Evolutionary conservation across 2,797 vertebrate genomes (phyloP).

Genomic region (Babyrousa celebensis): DNA sequence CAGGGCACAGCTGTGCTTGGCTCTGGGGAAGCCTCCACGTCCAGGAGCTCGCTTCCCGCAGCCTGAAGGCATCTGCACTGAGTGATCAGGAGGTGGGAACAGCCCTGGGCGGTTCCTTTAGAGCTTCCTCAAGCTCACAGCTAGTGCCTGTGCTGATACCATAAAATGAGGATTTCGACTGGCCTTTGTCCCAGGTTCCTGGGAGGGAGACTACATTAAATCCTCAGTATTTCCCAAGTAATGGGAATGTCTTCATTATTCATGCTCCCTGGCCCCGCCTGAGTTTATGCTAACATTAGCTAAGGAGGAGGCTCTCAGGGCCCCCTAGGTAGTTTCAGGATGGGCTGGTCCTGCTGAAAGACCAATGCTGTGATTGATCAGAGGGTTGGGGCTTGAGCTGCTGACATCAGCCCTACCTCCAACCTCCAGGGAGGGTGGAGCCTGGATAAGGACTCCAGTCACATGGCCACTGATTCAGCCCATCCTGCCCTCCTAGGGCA

Average conservation of each 20-base stretch:
- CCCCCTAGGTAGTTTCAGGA: background rate
- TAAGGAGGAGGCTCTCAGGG: too few species aligned
- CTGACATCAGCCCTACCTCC: background rate
- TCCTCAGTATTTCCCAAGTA: background rate
- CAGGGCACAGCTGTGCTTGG: background rate
- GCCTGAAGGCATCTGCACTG: background rate
- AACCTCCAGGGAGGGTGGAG: background rate
- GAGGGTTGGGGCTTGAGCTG: background rate
- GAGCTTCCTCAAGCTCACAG: background rate
- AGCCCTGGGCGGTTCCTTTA: background rate
- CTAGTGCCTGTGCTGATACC: background rate
- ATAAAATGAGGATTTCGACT: background rate
- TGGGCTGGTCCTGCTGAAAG: background rate
- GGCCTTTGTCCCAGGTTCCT: background rate
- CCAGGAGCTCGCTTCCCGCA: background rate
- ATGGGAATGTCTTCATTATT: background rate
- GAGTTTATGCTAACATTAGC: background rate
- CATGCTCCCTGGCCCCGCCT: background rate
- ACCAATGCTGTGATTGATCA: background rate
- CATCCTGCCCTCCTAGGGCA: background rate
- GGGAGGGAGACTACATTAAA: background rate
- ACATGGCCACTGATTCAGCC: background rate
- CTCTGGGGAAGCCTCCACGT: background rate
- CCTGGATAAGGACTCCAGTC: background rate
- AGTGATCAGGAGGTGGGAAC: background rate